Evolutionary conservation across 2,797 vertebrate species (phyloP), one percentile per base, ranked within the genome.

Genomic region (Diceros bicornis): DNA sequence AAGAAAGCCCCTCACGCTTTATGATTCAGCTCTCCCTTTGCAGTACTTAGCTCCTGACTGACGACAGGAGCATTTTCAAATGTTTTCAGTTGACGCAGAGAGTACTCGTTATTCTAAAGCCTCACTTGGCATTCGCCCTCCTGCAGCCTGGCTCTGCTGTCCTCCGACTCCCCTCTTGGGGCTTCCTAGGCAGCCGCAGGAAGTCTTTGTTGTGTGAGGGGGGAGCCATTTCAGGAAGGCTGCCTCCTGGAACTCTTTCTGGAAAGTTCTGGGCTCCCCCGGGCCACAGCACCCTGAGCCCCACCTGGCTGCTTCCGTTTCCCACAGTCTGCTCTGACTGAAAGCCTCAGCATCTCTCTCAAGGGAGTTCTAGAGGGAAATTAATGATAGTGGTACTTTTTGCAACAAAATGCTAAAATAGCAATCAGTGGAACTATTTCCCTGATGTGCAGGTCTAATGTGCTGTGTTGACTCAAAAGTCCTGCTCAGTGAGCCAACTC

Each of bases 91-190:
- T 32, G 37, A 32, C 17, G 34, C 52, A 37, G 68, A 57, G 0
- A 21, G 41, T 2, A 29, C 27, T 59, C 3, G 0, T 69, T 37
- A n/a, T 57, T 71, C n/a, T 29, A 57, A 64, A 72, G 2, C 23
- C 50, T 68, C 21, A 1, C 18, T 23, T n/a, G n/a, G 55, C 4
- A 37, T 18, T 20, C 1, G 1, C 17, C 52, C 81, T 29, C 27
- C n/a, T 16, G 44, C 47, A 64, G n/a, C 23, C 32, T 10, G 2
- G 17, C 57, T 62, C 85, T 47, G 50, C 34, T 4, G 9, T 13
- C 59, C 11, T 4, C 0, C 0, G 10, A 20, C n/a, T 27, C 37
- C 27, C 55, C 11, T 44, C 27, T 3, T 0, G 4, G 52, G 20
- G 16, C 41, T 4, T 44, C 64, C 18, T 3, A 20, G 62, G 81